Conservation (phyloP, 1,140 invertebrate genomes). For the Danaus melanippus region DNA sequence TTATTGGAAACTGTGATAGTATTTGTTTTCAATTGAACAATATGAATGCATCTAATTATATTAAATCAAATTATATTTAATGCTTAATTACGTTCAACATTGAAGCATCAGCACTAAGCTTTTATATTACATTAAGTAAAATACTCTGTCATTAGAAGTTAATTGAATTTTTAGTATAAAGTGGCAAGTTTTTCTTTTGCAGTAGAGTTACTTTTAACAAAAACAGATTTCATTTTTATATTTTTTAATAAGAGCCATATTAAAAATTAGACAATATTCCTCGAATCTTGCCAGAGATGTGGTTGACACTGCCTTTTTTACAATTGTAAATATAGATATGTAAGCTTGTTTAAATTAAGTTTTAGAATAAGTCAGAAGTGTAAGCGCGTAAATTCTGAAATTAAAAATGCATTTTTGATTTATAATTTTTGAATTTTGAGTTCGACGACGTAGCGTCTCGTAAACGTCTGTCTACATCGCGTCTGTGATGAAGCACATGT, state of each 20-base stretch:
- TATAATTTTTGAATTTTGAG: not conserved
- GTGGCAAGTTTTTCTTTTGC: conserved; percentile 8
- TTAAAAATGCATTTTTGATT: not conserved
- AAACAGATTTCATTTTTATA: conserved; percentile 19
- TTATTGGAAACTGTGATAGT: conserved; percentile 71
- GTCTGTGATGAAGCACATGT: conserved; percentile 61
- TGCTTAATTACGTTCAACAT: conserved; percentile 9
- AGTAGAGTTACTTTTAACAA: no score
- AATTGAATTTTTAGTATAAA: no score
- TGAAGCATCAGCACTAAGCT: conserved; percentile 16
- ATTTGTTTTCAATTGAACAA: conserved; percentile 60
- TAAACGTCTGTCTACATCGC: conserved; percentile 64
- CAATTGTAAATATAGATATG: conserved; percentile 58
- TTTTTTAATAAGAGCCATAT: conserved; percentile 58
- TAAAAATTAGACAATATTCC: conserved; percentile 61
- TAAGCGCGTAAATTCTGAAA: conserved; percentile 13
- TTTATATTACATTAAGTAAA: conserved; percentile 1
- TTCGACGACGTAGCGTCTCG: conserved; percentile 33
- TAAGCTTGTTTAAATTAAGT: conserved; percentile 28
- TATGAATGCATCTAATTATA: conserved; percentile 13
- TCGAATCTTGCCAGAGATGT: conserved; percentile 67
- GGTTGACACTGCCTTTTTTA: conserved; percentile 65
- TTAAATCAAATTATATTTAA: conserved; percentile 6
- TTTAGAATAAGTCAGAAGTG: conserved; percentile 19
- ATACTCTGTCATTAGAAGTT: no score